These are phyloP conservation scores for Diachasmimorpha longicaudata DNA, from an alignment of 1,140 invertebrate species.

Conservation along the genomic window DNA sequence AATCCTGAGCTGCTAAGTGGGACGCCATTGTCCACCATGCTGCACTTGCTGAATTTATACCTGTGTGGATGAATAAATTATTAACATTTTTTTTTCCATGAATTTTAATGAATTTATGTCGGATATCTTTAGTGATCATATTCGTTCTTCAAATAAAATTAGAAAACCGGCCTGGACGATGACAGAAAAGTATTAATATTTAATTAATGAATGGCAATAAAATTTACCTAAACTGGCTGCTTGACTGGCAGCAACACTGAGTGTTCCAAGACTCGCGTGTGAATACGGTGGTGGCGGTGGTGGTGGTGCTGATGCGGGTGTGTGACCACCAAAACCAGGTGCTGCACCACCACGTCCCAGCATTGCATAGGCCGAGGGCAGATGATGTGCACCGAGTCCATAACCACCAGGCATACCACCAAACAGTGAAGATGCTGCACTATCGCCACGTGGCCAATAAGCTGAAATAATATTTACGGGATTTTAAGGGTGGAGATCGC, in stretches of 20 bases:
- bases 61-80: constrained; percentile 28
- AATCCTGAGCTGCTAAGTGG: constrained; percentile 83
- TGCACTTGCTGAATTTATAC: constrained; percentile 68
- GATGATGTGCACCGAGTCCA: constrained; percentile 63
- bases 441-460: constrained; percentile 69
- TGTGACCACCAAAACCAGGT: constrained; percentile 64
- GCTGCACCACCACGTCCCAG: constrained; percentile 54
- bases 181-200: too few relatives aligned
- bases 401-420: constrained; percentile 64
- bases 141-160: too few relatives aligned
- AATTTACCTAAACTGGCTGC: constrained; percentile 76
- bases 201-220: too few relatives aligned
- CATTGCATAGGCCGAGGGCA: constrained; percentile 60
- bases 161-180: too few relatives aligned
- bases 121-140: too few relatives aligned
- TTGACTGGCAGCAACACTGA: constrained; percentile 81
- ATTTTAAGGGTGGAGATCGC: too few relatives aligned
- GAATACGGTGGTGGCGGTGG: constrained; percentile 57
- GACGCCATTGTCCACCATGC: constrained; percentile 90
- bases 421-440: constrained; percentile 60
- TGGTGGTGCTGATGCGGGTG: constrained; percentile 61
- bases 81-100: background rate
- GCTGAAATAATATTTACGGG: constrained; percentile 61
- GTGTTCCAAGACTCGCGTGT: constrained; percentile 69
- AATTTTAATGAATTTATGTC: too few relatives aligned